phyloP scores from a whole-genome alignment of 2,797 vertebrate genomes.

The Pipistrellus pipistrellus region DNA sequence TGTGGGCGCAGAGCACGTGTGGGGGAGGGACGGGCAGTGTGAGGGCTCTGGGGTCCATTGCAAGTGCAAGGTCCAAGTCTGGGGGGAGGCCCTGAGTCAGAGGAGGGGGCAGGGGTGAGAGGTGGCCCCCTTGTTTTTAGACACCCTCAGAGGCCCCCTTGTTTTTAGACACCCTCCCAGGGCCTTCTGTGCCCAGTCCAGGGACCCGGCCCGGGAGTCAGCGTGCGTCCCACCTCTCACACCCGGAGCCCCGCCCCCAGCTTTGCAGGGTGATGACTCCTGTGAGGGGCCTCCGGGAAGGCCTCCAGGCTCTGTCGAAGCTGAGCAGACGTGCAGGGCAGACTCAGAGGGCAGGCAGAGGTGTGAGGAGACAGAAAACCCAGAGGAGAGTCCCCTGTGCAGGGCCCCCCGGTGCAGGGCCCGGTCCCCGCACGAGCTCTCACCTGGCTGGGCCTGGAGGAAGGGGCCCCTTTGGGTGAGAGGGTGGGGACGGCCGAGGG shows the following conservation, averaged over 20 bases:
- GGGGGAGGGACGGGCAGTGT: background rate
- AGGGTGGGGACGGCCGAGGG: background rate
- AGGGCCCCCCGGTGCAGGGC: background rate
- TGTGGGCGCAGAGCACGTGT: background rate
- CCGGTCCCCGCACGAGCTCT: background rate
- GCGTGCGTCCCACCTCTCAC: background rate
- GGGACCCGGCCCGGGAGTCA: background rate
- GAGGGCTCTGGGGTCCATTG: background rate
- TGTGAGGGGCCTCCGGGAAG: background rate
- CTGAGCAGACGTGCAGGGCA: background rate
- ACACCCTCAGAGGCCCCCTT: background rate
- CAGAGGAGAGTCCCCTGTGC: fast-evolving
- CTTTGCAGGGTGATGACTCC: background rate
- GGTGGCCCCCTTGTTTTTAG: background rate
- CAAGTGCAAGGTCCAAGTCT: background rate
- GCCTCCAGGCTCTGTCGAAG: background rate
- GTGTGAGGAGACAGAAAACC: background rate
- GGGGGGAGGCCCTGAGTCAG: background rate
- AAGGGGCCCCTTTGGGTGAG: background rate
- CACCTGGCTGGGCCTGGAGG: background rate
- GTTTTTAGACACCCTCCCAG: background rate
- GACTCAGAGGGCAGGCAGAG: background rate
- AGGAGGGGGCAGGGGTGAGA: background rate
- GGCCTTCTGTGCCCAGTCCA: background rate
- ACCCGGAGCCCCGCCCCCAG: background rate